Conservation (phyloP, 1,140 invertebrate genomes). For the Idris sp. region DNA sequence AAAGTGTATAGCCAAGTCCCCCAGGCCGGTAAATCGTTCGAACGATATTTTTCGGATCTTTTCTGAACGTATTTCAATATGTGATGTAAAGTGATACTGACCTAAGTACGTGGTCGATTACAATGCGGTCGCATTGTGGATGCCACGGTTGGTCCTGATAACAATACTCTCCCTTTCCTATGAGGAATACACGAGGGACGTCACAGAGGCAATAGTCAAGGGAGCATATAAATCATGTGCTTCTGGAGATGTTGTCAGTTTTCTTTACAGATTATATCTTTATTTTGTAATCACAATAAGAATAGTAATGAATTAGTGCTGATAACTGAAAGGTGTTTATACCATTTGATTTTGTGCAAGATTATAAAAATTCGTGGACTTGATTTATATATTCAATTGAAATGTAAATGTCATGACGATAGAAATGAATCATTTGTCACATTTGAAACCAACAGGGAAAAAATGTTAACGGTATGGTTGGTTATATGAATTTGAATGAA, state of each 20-base stretch:
- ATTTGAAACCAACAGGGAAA: no score
- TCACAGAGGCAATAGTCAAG: constrained; percentile 38
- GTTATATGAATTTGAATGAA: no score
- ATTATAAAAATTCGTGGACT: no score
- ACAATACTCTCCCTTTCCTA: constrained; percentile 18
- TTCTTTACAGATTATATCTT: background rate
- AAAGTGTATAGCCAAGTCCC: no score
- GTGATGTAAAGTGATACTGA: constrained; percentile 6
- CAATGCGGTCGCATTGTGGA: constrained; percentile 32
- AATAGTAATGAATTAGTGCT: no score
- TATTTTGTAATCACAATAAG: background rate
- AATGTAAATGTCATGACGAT: no score
- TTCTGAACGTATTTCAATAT: constrained; percentile 1
- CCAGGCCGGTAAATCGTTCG: no score
- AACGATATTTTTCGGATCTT: constrained; percentile 4
- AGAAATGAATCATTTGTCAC: no score
- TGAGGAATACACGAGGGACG: background rate
- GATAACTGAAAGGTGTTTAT: no score
- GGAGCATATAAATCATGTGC: constrained; percentile 53
- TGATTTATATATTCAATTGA: no score
- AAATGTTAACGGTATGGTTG: no score
- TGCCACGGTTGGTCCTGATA: constrained; percentile 11
- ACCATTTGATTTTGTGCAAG: no score
- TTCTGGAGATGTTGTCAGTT: constrained; percentile 40
- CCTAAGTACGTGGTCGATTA: constrained; percentile 50